Evolutionary conservation across 2,113 vertebrate species (phyloP).

Genomic region (Pelmatolapia mariae): DNA sequence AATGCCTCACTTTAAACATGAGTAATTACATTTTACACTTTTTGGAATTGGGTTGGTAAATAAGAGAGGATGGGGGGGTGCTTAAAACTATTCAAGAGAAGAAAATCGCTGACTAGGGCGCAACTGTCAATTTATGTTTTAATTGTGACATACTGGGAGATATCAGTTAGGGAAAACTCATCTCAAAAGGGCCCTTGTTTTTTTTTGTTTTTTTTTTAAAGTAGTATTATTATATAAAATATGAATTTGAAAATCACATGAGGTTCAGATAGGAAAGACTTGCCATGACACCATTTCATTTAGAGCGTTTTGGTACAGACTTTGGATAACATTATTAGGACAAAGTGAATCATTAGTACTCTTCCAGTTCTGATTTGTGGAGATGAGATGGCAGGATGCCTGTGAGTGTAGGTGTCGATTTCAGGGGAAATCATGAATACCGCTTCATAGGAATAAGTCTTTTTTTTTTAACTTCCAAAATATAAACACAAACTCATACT

Average conservation of each 20-base stretch:
- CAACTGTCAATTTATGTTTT: background rate
- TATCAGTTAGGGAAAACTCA: background rate
- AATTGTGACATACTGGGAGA: background rate
- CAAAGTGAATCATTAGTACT: background rate
- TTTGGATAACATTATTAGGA: background rate
- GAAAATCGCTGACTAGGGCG: background rate
- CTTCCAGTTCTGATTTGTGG: background rate
- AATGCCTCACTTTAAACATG: rapidly evolving
- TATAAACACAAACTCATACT: background rate
- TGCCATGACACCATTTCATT: background rate
- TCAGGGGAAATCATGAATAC: background rate
- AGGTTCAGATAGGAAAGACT: background rate
- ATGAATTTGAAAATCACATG: background rate
- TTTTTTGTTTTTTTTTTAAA: background rate
- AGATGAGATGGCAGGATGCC: background rate
- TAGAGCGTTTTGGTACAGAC: background rate
- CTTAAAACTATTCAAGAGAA: background rate
- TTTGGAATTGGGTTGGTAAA: background rate
- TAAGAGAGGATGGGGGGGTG: background rate
- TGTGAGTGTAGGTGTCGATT: rapidly evolving
- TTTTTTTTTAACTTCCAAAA: background rate
- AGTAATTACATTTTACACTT: background rate
- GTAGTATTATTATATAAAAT: background rate
- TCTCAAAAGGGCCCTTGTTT: background rate
- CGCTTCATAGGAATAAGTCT: background rate